These are phyloP conservation scores for Sesamia nonagrioides DNA, from an alignment of 1,140 invertebrate genomes.

Conservation along the genomic window DNA sequence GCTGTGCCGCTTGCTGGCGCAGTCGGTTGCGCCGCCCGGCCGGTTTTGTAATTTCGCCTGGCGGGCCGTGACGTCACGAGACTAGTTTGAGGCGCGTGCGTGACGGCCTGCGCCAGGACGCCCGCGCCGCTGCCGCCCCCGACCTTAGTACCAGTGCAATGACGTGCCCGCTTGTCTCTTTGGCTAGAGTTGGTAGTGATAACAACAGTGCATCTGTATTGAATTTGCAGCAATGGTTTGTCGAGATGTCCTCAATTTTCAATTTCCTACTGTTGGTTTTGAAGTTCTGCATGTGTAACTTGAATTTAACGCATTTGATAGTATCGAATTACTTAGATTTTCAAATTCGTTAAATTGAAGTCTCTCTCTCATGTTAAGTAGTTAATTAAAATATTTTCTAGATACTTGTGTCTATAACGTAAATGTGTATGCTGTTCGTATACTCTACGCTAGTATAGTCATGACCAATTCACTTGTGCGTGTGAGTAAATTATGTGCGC, in stretches of 20 bases:
- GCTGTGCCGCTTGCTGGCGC: conserved; percentile 75
- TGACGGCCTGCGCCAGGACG: conserved; percentile 82
- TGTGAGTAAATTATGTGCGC: conserved; percentile 75
- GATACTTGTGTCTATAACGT: conserved; percentile 32
- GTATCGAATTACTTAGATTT: no score
- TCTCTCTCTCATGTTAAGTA: not conserved
- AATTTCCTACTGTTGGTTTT: conserved; percentile 6
- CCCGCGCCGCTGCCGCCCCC: conserved; percentile 77
- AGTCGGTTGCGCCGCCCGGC: conserved; percentile 74
- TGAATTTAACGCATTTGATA: no score
- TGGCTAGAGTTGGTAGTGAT: conserved; percentile 53
- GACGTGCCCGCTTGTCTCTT: conserved; percentile 78
- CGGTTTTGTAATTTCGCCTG: conserved; percentile 86
- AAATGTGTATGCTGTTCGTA: conserved; percentile 43
- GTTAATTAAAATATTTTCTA: conserved; percentile 7
- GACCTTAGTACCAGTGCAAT: conserved; percentile 80
- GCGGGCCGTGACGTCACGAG: conserved; percentile 83
- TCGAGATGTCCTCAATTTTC: conserved; percentile 1
- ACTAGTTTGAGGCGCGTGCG: conserved; percentile 85
- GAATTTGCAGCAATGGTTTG: not conserved
- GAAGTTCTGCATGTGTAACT: not conserved
- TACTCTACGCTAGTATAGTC: conserved; percentile 54
- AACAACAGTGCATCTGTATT: conserved; percentile 52
- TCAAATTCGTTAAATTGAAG: conserved; percentile 3
- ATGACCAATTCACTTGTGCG: conserved; percentile 59